Percentiles rank a stretch among this genome's conserved stretches.
Conservation (phyloP, 2,113 vertebrate genomes). For the Galemys pyrenaicus region DNA sequence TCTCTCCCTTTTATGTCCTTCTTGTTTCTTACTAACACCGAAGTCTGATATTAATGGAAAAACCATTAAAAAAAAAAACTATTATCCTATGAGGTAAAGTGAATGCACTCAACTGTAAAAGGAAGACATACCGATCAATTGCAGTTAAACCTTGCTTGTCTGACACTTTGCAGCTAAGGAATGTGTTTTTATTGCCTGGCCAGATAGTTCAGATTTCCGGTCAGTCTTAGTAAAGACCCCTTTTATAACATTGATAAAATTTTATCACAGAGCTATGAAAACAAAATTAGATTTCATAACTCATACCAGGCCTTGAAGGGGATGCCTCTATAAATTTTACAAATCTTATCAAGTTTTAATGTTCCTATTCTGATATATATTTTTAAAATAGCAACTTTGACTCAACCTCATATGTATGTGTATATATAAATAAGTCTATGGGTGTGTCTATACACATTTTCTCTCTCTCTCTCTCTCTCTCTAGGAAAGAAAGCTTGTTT, state of each 20-base stretch:
- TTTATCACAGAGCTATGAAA: slow-evolving; percentile 87
- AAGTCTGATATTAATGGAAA: slow-evolving; percentile 83
- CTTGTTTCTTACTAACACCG: slow-evolving; percentile 73
- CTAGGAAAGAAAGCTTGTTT: slow-evolving; percentile 53
- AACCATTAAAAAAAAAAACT: slow-evolving; percentile 77
- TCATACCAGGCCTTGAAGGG: slow-evolving; percentile 80
- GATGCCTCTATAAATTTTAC: slow-evolving; percentile 78
- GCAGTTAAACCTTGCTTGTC: slow-evolving; percentile 79
- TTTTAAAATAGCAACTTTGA: slow-evolving; percentile 71
- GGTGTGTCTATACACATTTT: not conserved
- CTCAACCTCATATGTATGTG: not conserved
- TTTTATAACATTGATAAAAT: slow-evolving; percentile 88
- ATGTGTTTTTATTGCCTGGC: slow-evolving; percentile 84
- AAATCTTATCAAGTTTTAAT: slow-evolving; percentile 81
- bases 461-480: not conserved
- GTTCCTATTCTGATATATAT: slow-evolving; percentile 65
- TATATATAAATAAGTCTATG: not conserved
- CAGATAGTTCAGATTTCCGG: slow-evolving; percentile 84
- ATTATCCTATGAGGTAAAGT: slow-evolving; percentile 79
- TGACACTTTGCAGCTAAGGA: slow-evolving; percentile 79
- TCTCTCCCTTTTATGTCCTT: slow-evolving; percentile 74
- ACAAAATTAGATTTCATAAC: slow-evolving; percentile 88
- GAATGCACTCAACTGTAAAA: slow-evolving; percentile 79
- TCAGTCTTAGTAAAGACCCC: slow-evolving; percentile 84
- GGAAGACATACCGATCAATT: slow-evolving; percentile 82